Conservation (phyloP, 2,113 vertebrate species). For the Mobula hypostoma region DNA sequence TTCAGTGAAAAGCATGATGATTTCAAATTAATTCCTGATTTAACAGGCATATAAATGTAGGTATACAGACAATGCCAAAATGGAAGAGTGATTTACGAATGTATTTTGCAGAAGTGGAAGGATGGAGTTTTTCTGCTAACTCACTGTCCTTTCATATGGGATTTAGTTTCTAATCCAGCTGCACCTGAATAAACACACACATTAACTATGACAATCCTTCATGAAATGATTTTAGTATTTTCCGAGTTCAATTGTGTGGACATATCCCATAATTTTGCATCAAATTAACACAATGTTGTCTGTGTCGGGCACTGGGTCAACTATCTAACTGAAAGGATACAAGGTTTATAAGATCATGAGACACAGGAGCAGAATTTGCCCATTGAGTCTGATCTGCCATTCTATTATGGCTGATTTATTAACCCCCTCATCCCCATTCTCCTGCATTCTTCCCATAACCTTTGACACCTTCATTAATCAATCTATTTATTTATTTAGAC, state of each 20-base stretch:
- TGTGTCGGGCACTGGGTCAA: not conserved
- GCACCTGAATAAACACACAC: not conserved
- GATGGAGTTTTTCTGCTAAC: not conserved
- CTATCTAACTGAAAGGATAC: not conserved
- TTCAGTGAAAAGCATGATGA: not conserved
- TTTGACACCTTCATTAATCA: no score
- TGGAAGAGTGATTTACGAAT: not conserved
- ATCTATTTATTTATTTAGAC: no score
- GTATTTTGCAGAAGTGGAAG: not conserved
- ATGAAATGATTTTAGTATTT: not conserved
- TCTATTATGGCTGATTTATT: no score
- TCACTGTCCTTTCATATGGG: not conserved
- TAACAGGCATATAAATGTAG: conserved; percentile 1
- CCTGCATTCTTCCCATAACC: no score
- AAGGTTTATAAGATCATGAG: not conserved
- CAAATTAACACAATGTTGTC: not conserved
- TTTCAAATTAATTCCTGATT: not conserved
- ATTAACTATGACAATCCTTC: not conserved
- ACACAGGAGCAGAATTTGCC: no score
- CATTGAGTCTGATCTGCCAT: no score
- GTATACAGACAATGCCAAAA: not conserved
- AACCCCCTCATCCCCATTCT: no score
- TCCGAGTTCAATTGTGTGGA: not conserved
- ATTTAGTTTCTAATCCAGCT: not conserved
- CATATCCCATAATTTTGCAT: not conserved